These are phyloP conservation scores for Columba guinea DNA, from an alignment of 2,797 vertebrate species.

Conservation along the genomic window DNA sequence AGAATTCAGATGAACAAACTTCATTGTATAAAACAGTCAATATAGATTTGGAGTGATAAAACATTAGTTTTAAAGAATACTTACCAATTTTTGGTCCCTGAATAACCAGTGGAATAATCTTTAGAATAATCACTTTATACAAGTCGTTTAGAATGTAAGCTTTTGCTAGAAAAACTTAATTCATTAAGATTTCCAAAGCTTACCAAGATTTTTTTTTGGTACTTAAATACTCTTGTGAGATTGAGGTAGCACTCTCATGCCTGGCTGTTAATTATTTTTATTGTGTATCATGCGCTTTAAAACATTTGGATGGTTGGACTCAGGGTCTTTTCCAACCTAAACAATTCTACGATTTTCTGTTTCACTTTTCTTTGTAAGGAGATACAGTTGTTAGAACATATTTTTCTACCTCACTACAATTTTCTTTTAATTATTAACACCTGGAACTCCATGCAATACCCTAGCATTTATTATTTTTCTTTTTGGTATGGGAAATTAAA, in stretches of 20 bases:
- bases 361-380: constrained; percentile 14
- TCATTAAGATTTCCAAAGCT: neutral
- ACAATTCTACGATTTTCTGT: neutral
- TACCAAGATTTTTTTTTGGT: neutral
- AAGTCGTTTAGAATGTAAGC: neutral
- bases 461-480: constrained; percentile 4
- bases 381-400: neutral
- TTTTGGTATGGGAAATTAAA: constrained; percentile 27
- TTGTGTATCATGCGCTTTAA: neutral
- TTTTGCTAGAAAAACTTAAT: neutral
- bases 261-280: constrained; percentile 1
- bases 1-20: neutral
- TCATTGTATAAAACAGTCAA: fast-evolving
- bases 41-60: fast-evolving
- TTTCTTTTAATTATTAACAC: constrained; percentile 44
- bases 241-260: neutral
- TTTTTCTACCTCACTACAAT: neutral
- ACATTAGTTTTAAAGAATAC: neutral
- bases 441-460: neutral
- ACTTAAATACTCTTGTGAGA: neutral
- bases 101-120: neutral
- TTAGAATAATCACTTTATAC: neutral
- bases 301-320: neutral
- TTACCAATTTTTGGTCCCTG: neutral
- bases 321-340: no score